Conservation (phyloP, 2,113 vertebrate genomes). For the Fukomys damarensis region DNA sequence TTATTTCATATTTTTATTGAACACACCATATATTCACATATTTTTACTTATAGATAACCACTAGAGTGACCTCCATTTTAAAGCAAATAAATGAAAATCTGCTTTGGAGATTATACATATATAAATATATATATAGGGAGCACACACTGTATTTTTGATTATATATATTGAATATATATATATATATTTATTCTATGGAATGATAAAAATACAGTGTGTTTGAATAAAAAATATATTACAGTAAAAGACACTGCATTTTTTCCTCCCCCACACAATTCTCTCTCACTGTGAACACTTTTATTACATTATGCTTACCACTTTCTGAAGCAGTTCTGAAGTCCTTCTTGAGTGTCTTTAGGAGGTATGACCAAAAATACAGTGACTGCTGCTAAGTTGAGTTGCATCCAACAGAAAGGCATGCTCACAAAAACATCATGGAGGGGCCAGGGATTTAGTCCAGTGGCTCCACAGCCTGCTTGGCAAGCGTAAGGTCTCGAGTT, state of each 20-base stretch:
- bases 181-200: not conserved
- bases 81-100: not conserved
- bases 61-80: not conserved
- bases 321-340: not conserved
- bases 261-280: too few relatives aligned
- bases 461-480: too few relatives aligned
- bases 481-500: too few relatives aligned
- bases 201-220: not conserved
- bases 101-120: not conserved
- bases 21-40: not conserved
- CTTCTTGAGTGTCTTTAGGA: not conserved
- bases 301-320: not conserved
- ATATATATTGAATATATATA: too few relatives aligned
- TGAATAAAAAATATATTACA: not conserved
- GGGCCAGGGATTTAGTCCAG: too few relatives aligned
- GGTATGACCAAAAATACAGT: not conserved
- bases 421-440: not conserved
- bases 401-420: not conserved
- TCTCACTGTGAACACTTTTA: not conserved
- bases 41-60: not conserved
- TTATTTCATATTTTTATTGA: constrained; percentile 48
- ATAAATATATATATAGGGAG: not conserved
- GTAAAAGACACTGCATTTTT: not conserved
- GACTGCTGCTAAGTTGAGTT: not conserved
- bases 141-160: too few relatives aligned